Percentiles rank a stretch among this genome's conserved stretches.
Conservation (phyloP, 2,797 vertebrate genomes). For the Chelmon rostratus region DNA sequence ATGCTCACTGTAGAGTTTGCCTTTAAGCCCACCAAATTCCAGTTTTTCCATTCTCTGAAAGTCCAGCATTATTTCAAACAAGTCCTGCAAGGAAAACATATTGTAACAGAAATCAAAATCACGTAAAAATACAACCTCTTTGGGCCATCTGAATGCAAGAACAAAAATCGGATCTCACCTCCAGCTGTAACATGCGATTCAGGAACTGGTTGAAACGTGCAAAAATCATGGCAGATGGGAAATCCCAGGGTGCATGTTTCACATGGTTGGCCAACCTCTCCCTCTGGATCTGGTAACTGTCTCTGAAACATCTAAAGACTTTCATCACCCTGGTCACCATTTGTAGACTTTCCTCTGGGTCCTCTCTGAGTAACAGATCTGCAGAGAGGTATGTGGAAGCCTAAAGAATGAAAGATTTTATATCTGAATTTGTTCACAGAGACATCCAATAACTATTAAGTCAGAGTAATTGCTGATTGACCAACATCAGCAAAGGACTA, state of each 20-base stretch:
- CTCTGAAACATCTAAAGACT: slow-evolving; percentile 82
- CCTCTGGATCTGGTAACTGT: slow-evolving; percentile 85
- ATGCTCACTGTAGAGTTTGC: slow-evolving; percentile 82
- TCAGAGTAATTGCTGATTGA: background rate
- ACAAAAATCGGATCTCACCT: slow-evolving; percentile 79
- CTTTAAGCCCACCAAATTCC: slow-evolving; percentile 85
- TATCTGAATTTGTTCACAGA: background rate
- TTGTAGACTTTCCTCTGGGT: slow-evolving; percentile 86
- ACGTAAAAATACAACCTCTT: background rate
- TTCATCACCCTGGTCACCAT: slow-evolving; percentile 80
- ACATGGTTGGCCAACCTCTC: slow-evolving; percentile 79
- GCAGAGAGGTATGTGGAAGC: slow-evolving; percentile 82
- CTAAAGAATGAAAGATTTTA: slow-evolving; percentile 66
- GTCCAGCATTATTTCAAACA: slow-evolving; percentile 84
- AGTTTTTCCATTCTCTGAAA: slow-evolving; percentile 90
- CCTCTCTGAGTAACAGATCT: slow-evolving; percentile 85
- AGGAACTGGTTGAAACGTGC: slow-evolving; percentile 86
- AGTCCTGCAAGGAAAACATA: slow-evolving; percentile 73
- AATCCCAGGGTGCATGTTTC: slow-evolving; percentile 86
- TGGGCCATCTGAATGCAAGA: background rate
- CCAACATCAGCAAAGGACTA: background rate
- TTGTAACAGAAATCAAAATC: slow-evolving; percentile 7
- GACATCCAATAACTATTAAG: background rate
- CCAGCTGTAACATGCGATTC: slow-evolving; percentile 82
- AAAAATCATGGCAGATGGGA: slow-evolving; percentile 87